Base-by-base conservation (phyloP, 2,888 invertebrate species). In the Oxytorus armatus region DNA sequence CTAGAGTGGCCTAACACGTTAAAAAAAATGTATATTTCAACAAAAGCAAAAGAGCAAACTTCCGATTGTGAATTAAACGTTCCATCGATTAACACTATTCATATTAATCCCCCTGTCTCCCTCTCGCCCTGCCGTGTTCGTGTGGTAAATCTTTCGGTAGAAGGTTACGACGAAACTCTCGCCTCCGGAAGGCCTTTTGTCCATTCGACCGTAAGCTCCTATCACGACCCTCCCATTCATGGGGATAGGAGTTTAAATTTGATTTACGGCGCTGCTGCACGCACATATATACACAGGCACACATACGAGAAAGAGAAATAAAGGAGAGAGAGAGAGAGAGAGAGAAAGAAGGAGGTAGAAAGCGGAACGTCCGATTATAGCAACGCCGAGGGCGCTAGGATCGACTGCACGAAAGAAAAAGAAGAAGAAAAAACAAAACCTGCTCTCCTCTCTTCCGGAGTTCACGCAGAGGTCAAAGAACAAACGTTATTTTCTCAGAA, bases 191-290 rank as follows among this genome's bases (percentile, higher is more conserved):
- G 53, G 14, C 53, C 77, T 73, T 73, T 80, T 80, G 80, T 77
- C 55, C 80, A 23, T 68, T 73, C 42, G 57, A 55, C 47, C 73
- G 80, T 68, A 73, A 73, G 73, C 80, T 65, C 65, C 73, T 65
- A 80, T 77, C 80, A 57, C 77, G 63, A 53, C 14, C 57, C 63
- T 66, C 39, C 73, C 68, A 80, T 77, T 77, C 68, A 73, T 42
- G 73, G 68, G n/a, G n/a, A 80, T 80, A 57, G 73, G 53, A 80
- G 68, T 73, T 77, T 80, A 77, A 80, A 80, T 80, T 77, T 80
- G 80, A 80, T 80, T 80, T 66, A 80, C 73, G 80, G 68, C 39
- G 61, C 68, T 77, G 42, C 42, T 23, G 39, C 65, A 63, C 63
- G 53, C 61, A 57, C 57, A 77, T 57, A 65, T 16, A 44, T 23